A percentile compares a stretch with the other conserved stretches of the same genome.
phyloP scores from a whole-genome alignment of 2,797 vertebrate genomes.

The Rhinatrema bivittatum region DNA sequence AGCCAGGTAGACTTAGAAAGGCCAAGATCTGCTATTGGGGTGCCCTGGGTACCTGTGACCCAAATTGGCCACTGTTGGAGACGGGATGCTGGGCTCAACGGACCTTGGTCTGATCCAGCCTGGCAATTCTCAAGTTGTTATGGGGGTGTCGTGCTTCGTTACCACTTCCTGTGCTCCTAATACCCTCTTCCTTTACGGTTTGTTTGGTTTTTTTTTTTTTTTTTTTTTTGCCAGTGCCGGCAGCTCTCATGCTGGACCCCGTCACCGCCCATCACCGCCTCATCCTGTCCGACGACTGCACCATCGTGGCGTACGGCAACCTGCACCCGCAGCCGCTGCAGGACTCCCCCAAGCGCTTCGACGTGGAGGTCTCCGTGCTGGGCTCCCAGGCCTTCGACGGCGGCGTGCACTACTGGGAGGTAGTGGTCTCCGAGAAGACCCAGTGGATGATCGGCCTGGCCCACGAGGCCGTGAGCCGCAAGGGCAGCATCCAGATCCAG shows the following conservation, averaged over 20 bases:
- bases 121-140: too few relatives aligned
- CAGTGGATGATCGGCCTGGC: constrained; percentile 98
- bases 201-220: too few relatives aligned
- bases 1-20: too few relatives aligned
- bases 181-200: too few relatives aligned
- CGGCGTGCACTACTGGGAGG: constrained; percentile 95
- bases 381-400: constrained; percentile 77
- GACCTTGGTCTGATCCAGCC: too few relatives aligned
- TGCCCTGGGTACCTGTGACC: too few relatives aligned
- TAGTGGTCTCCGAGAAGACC: constrained; percentile 95
- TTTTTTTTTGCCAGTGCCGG: constrained; percentile 69
- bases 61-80: too few relatives aligned
- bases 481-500: constrained; percentile 95
- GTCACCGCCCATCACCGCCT: constrained; percentile 93
- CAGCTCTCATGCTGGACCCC: constrained; percentile 83
- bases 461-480: constrained; percentile 83
- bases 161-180: too few relatives aligned
- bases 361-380: constrained; percentile 91
- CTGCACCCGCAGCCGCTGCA: constrained; percentile 91
- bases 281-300: constrained; percentile 94
- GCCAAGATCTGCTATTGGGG: too few relatives aligned
- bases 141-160: too few relatives aligned
- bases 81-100: too few relatives aligned
- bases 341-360: constrained; percentile 91
- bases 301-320: constrained; percentile 93